A percentile compares a stretch with the other conserved stretches of the same genome.
Evolutionary conservation across 2,113 vertebrate species (phyloP).

Genomic region (Oncorhynchus mykiss): DNA sequence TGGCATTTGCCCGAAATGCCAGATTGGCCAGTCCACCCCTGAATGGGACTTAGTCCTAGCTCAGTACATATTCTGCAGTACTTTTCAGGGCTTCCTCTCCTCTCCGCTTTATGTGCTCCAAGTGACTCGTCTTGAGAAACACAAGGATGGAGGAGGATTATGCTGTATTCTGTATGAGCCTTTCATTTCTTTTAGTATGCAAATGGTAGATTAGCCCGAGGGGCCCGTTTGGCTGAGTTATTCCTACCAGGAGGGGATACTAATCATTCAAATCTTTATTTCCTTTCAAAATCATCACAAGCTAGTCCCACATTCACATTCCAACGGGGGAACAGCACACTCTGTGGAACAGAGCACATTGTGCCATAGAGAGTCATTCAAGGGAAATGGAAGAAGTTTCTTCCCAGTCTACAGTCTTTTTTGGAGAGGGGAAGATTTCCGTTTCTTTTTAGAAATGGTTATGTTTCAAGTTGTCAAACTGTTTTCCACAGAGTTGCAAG

Average conservation of each 20-base stretch:
- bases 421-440: not conserved
- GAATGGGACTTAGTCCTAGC: not conserved
- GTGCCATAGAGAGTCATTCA: no score
- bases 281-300: constrained; percentile 25
- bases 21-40: no score
- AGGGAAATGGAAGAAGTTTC: not conserved
- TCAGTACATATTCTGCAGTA: not conserved
- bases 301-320: not conserved
- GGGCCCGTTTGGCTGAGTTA: constrained; percentile 50
- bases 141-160: constrained; percentile 66
- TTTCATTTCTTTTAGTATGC: constrained; percentile 70
- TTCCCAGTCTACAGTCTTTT: not conserved
- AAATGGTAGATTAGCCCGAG: constrained; percentile 71
- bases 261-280: constrained; percentile 45
- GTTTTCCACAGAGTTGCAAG: not conserved
- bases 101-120: constrained; percentile 33
- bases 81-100: constrained; percentile 46
- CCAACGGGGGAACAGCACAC: not conserved
- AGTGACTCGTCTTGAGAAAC: constrained; percentile 60
- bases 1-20: no score
- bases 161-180: constrained; percentile 48
- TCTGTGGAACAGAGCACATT: not conserved
- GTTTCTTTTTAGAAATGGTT: not conserved
- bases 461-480: not conserved
- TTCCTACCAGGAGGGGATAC: constrained; percentile 54